Evolutionary conservation across 2,888 invertebrate species (phyloP), one percentile per base, ranked within the genome.

Genomic region (Hartigia nigra): DNA sequence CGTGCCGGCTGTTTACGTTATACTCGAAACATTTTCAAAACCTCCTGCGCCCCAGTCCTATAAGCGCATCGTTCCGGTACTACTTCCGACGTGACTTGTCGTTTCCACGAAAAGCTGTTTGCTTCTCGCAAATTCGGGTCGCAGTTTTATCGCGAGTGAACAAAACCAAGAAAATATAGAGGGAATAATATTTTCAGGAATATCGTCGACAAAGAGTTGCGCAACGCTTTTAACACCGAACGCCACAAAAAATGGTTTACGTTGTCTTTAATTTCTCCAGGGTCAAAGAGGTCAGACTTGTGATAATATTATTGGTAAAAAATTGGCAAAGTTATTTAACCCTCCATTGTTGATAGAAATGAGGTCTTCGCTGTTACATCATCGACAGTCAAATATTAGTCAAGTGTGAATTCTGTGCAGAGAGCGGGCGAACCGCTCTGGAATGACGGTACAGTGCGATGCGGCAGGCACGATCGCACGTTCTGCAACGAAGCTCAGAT

Each of bases 381-480:
- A 55, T 23, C 23, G 23, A 55, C 55, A 23, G 55, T 2, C 55
- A 23, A 14, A 77, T 78, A 80, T 81, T 80, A 80, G 78, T 76
- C 77, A 80, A 76, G 74, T 36, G 79, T 83, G 85, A 82, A 88
- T 89, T 90, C 89, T 89, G 90, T 90, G 89, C 90, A 86, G 85
- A 82, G 86, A 82, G 86, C 84, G 86, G 87, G 84, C 86, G 82
- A 86, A 85, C 80, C 82, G 55, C 32, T 70, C 39, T 76, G 55
- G 55, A 31, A 37, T 76, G 32, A 31, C 70, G 70, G 31, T 84
- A 69, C 72, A 12, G 55, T 55, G 55, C 55, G 55, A 23, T 55
- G 23, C 55, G 55, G 55, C 55, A 55, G 55, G 55, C 55, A 55
- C 55, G 55, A 55, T 55, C 55, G 55, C 23, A 55, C 55, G 23